Base-by-base conservation (phyloP, 2,888 invertebrate species). In the Megalurothrips usitatus region DNA sequence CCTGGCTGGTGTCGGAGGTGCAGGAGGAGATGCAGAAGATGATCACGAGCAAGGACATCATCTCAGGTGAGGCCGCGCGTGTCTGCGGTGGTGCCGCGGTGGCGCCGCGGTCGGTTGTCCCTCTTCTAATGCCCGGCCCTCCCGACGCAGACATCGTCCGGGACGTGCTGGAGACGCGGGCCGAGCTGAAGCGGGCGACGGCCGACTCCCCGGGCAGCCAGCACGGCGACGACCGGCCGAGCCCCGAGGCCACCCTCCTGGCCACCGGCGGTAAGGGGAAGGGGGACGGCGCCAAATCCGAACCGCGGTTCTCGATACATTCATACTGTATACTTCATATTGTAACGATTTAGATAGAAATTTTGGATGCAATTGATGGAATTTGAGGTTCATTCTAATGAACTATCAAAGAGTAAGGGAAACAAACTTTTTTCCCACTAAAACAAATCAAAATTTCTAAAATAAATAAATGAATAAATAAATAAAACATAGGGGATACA, bases 1-100 rank as follows among this genome's bases (percentile, higher is more conserved):
- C 96, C 80, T 96, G 96, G 96, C 88, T 97, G 84, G 92, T 94
- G 88, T 91, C 91, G 81, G 93, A 94, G 87, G 96, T 96, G 79
- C 92, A 93, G 80, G 89, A 90, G 82, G 95, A 96, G 88, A 90
- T 97, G 85, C 93, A 94, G 85, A 92, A 92, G 82, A 92, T 94
- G 87, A 92, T 95, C 83, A 92, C 93, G 85, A 94, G 94, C 84
- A 91, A 94, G 82, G 93, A 95, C 86, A 90, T 96, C 82, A 90
- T 97, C 80, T 92, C 94, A 84, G 93, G 93, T 91, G 87, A 88
- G 34, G 3, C 34, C 34, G 2, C 34, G 2, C 3, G 34, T 43
- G 34, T 6, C 34, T 43, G 34, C 34, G 6, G n/a, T n/a, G 34
- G 34, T 43, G 34, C 34, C 34, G 3, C 3, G 34, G 3, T 43